Evolutionary conservation across 2,888 invertebrate species (phyloP).

Genomic region (Scaptodrosophila latifasciaeformis): DNA sequence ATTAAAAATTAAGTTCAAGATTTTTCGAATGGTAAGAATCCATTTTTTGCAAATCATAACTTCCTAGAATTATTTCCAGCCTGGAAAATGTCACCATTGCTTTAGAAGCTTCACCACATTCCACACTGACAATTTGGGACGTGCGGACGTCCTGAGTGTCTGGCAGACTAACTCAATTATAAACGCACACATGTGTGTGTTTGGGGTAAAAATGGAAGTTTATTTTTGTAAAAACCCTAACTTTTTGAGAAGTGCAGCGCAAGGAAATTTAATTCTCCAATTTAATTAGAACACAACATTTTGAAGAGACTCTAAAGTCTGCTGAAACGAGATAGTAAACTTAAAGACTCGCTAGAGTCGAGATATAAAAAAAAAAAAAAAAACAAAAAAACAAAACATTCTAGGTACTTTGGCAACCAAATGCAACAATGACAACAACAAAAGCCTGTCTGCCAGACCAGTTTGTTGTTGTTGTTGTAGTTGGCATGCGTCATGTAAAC

Average conservation of each 20-base stretch:
- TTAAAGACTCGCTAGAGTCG: too few relatives aligned
- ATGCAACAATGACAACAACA: slow-evolving; percentile 22
- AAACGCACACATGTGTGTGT: slow-evolving; percentile 53
- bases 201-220: slow-evolving; percentile 6
- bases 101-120: too few relatives aligned
- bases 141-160: too few relatives aligned
- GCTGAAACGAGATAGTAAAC: slow-evolving; percentile 32
- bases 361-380: not conserved
- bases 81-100: too few relatives aligned
- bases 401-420: slow-evolving; percentile 48
- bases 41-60: too few relatives aligned
- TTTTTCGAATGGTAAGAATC: too few relatives aligned
- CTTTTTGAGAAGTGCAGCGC: slow-evolving; percentile 22
- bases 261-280: slow-evolving; percentile 16
- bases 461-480: slow-evolving; percentile 10
- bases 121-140: too few relatives aligned
- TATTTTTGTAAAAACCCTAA: slow-evolving; percentile 15
- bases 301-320: slow-evolving; percentile 26
- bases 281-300: slow-evolving; percentile 30
- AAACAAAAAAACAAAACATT: slow-evolving; percentile 30
- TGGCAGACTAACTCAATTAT: slow-evolving; percentile 64
- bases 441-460: slow-evolving; percentile 30
- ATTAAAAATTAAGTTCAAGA: too few relatives aligned
- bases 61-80: too few relatives aligned
- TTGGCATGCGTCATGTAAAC: slow-evolving; percentile 32